These are phyloP conservation scores for Sebastes itinus DNA, from an alignment of 2,797 vertebrate genomes.

Conservation along the genomic window DNA sequence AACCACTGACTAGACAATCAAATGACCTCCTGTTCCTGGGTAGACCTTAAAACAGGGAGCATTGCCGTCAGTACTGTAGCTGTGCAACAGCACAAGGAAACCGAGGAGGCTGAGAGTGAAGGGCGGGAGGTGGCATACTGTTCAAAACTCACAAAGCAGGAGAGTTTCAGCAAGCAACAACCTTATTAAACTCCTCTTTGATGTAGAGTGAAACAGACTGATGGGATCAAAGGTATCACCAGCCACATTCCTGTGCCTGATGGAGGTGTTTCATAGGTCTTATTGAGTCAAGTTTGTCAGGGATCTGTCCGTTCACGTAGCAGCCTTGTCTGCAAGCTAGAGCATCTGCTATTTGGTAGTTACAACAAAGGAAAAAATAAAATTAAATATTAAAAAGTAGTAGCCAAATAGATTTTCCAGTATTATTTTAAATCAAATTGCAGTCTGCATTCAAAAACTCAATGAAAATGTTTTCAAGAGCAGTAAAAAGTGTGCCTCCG, in stretches of 20 bases:
- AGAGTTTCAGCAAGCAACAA: neutral
- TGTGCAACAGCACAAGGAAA: neutral
- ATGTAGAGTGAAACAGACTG: neutral
- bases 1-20: neutral
- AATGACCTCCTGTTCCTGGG: conserved; percentile 2
- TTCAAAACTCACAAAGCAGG: neutral
- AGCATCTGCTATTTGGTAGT: neutral
- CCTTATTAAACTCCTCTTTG: neutral
- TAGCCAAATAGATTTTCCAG: neutral
- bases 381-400: neutral
- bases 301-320: neutral
- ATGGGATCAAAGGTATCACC: neutral
- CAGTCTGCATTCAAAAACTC: neutral
- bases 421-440: neutral
- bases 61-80: neutral
- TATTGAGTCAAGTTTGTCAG: neutral
- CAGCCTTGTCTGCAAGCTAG: neutral
- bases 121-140: neutral
- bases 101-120: neutral
- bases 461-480: conserved; percentile 3
- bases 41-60: neutral
- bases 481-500: neutral
- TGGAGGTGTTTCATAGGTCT: neutral
- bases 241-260: neutral
- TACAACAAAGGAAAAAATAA: neutral